phyloP scores from a whole-genome alignment of 2,888 invertebrate species.

The Neoaliturus tenellus region DNA sequence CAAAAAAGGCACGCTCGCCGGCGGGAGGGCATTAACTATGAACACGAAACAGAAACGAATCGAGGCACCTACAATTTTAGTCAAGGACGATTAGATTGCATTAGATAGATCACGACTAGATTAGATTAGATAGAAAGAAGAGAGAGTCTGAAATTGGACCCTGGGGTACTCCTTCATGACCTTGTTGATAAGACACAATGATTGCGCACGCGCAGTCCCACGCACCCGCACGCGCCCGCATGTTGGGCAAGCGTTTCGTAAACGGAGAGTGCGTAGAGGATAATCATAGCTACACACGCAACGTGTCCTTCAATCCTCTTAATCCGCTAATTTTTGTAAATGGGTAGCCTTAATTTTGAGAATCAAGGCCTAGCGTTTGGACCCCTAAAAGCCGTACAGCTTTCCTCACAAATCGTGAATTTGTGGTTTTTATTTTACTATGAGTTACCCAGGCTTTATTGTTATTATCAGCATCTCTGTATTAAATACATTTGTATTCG shows the following conservation, averaged over 20 bases:
- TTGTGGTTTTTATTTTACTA: no score
- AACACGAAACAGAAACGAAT: neutral
- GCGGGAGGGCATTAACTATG: neutral
- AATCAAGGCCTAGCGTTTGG: neutral
- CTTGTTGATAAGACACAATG: neutral
- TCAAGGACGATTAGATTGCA: constrained; percentile 25
- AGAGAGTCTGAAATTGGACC: constrained; percentile 29
- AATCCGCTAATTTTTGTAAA: neutral
- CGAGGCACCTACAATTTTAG: constrained; percentile 14
- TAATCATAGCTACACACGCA: neutral
- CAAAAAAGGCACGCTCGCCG: neutral
- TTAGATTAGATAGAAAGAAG: constrained; percentile 21
- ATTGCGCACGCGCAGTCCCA: neutral
- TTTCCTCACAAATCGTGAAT: no score
- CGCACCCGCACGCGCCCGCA: constrained; percentile 27
- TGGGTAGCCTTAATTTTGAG: neutral
- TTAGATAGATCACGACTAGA: constrained; percentile 1
- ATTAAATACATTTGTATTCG: no score
- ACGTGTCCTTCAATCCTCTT: neutral
- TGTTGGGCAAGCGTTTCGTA: constrained; percentile 9
- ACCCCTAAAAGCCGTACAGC: no score
- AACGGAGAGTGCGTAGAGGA: constrained; percentile 21
- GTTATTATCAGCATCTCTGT: no score
- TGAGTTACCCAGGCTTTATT: no score
- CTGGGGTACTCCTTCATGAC: neutral